Percentiles rank a stretch among this genome's conserved stretches.
Conservation (phyloP, 1,140 invertebrate species). For the Brachionus paranguensis region DNA sequence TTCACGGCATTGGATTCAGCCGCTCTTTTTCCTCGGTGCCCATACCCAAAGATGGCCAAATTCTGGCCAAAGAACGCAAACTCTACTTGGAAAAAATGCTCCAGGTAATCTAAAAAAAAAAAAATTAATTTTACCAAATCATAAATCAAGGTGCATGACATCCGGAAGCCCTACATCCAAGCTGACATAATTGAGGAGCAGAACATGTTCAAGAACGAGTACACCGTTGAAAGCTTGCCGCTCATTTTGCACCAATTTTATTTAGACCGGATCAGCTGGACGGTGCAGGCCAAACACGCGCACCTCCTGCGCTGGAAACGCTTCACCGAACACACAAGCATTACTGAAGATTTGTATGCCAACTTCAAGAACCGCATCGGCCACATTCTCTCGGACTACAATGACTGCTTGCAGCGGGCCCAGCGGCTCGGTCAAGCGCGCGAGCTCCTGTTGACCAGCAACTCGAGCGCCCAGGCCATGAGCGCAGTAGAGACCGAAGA, state of each 20-base stretch:
- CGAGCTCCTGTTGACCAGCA: constrained; percentile 46
- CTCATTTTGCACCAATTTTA: constrained; percentile 51
- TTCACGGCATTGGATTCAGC: constrained; percentile 46
- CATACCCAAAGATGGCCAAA: constrained; percentile 38
- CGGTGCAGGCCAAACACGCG: constrained; percentile 50
- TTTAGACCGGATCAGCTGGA: constrained; percentile 46
- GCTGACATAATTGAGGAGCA: constrained; percentile 52
- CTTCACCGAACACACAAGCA: constrained; percentile 50
- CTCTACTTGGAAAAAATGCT: constrained; percentile 47
- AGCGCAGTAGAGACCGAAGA: constrained; percentile 48
- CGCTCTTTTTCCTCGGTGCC: constrained; percentile 24
- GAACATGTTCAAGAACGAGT: constrained; percentile 48
- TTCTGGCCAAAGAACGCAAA: constrained; percentile 41
- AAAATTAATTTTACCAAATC: neutral
- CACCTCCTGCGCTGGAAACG: constrained; percentile 53
- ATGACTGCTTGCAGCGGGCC: constrained; percentile 50
- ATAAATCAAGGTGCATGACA: constrained; percentile 48
- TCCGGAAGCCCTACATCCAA: constrained; percentile 49
- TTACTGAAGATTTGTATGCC: constrained; percentile 51
- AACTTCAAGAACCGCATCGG: constrained; percentile 47
- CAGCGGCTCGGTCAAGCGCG: constrained; percentile 47
- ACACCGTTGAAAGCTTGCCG: constrained; percentile 48
- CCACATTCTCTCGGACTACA: constrained; percentile 51
- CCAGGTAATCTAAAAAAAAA: constrained; percentile 43
- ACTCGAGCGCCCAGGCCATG: constrained; percentile 41